Conservation (phyloP, 2,113 vertebrate species). For the Forbesichthys agassizii region DNA sequence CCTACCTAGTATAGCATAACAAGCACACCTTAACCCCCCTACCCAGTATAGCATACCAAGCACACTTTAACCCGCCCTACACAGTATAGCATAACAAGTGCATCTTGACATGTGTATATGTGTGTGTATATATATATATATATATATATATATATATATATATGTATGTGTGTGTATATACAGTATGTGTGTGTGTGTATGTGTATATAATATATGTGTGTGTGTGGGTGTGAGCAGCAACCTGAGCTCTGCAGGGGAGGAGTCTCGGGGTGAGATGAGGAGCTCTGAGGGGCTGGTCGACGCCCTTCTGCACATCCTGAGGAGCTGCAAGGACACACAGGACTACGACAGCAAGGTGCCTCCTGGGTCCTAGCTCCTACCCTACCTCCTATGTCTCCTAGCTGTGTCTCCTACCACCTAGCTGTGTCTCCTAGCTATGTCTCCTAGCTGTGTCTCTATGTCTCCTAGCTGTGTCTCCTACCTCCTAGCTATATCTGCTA, state of each 20-base stretch:
- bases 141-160: too few relatives aligned
- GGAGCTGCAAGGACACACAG: conserved; percentile 91
- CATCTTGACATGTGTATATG: too few relatives aligned
- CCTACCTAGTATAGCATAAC: too few relatives aligned
- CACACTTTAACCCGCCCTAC: neutral
- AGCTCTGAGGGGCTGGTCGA: conserved; percentile 93
- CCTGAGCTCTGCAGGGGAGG: conserved; percentile 94
- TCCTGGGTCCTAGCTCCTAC: neutral
- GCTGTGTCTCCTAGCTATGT: too few relatives aligned
- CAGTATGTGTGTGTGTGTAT: too few relatives aligned
- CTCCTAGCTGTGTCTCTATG: too few relatives aligned
- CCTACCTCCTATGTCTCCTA: neutral
- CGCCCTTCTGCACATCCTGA: conserved; percentile 92
- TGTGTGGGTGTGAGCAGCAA: conserved; percentile 75
- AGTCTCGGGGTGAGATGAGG: conserved; percentile 93
- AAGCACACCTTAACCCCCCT: neutral
- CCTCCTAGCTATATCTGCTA: conserved; percentile 76
- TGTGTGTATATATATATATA: too few relatives aligned
- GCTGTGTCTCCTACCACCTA: too few relatives aligned
- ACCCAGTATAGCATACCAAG: too few relatives aligned
- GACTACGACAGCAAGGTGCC: conserved; percentile 97
- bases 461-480: neutral
- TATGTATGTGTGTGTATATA: too few relatives aligned
- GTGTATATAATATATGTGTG: too few relatives aligned
- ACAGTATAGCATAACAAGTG: too few relatives aligned